Conservation (phyloP, 2,888 invertebrate genomes). For the Penaeus monodon region DNA sequence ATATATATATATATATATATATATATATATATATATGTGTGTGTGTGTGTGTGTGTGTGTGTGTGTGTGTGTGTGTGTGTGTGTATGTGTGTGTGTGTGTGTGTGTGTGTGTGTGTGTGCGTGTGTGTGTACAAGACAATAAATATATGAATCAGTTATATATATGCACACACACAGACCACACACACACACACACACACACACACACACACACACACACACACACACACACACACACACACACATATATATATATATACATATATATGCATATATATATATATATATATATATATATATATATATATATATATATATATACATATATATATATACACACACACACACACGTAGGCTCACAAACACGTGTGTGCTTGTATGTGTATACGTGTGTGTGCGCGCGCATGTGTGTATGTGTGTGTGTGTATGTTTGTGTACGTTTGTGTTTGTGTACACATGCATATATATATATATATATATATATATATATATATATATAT, state of each 20-base stretch:
- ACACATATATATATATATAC: background rate
- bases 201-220: too few relatives aligned
- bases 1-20: background rate
- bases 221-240: background rate
- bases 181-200: too few relatives aligned
- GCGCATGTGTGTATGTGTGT: background rate
- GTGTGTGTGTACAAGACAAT: too few relatives aligned
- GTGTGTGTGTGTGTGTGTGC: too few relatives aligned
- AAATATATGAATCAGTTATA: too few relatives aligned
- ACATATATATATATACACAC: constrained; percentile 10
- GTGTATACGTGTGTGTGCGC: background rate
- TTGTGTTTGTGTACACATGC: background rate
- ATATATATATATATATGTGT: background rate
- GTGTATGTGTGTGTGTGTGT: too few relatives aligned
- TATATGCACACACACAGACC: too few relatives aligned
- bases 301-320: constrained; percentile 6
- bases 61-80: background rate
- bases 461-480: background rate
- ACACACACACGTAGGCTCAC: too few relatives aligned
- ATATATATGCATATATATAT: background rate
- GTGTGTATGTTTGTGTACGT: accelerated
- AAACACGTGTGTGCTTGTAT: too few relatives aligned
- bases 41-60: background rate
- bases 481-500: background rate
- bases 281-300: background rate